These are phyloP conservation scores for Drosophila ercepeae DNA, from an alignment of 1,140 invertebrate genomes.

Conservation along the genomic window DNA sequence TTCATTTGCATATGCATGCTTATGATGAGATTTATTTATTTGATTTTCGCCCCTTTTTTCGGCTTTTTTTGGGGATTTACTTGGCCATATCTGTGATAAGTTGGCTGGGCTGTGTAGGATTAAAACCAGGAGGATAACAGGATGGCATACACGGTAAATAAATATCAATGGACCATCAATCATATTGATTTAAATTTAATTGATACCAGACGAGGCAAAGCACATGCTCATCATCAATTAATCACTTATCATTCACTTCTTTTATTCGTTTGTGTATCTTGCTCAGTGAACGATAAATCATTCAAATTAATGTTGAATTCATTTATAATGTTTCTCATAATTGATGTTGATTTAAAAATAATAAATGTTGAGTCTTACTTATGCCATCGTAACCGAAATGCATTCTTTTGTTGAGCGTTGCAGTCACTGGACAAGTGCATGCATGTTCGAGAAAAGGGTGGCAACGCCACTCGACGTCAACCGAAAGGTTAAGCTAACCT, in stretches of 20 bases:
- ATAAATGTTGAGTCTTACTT: no score
- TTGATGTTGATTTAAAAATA: not conserved
- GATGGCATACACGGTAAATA: not conserved
- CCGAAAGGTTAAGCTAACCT: not conserved
- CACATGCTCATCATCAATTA: slow-evolving; percentile 7
- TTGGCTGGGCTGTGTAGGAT: not conserved
- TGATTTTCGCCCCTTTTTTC: slow-evolving; percentile 9
- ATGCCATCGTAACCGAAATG: no score
- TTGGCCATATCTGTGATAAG: slow-evolving; percentile 7
- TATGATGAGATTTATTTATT: slow-evolving; percentile 52
- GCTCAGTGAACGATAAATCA: slow-evolving; percentile 6
- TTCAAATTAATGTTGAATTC: not conserved
- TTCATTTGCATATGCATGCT: slow-evolving; percentile 57
- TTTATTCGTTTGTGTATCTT: not conserved
- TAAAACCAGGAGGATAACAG: no score
- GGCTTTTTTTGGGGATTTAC: not conserved
- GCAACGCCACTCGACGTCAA: no score
- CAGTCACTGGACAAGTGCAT: no score
- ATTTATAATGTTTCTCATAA: not conserved
- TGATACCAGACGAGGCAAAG: slow-evolving; percentile 4
- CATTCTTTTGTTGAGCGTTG: no score
- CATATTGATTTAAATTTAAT: slow-evolving; percentile 18
- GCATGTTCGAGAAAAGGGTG: no score
- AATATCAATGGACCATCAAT: slow-evolving; percentile 2
- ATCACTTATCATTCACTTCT: not conserved